phyloP scores from a whole-genome alignment of 2,888 invertebrate species.

The Phengaris arion region DNA sequence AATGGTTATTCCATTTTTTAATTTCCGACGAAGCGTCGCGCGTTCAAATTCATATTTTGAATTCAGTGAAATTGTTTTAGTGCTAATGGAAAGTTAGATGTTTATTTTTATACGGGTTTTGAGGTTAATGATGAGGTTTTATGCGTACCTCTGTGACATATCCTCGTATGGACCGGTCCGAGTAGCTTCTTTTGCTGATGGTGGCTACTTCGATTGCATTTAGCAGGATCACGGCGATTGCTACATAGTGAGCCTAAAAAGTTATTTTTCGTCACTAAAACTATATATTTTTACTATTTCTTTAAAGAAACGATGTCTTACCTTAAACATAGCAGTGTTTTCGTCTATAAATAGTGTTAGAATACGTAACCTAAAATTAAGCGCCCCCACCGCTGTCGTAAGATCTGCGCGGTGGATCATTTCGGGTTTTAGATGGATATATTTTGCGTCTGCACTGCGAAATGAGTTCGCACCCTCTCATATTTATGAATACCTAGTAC shows the following conservation, averaged over 20 bases:
- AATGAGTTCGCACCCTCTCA: conserved; percentile 1
- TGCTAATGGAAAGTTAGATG: conserved; percentile 10
- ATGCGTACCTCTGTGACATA: conserved; percentile 88
- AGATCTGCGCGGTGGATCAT: conserved; percentile 33
- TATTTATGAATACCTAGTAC: neutral
- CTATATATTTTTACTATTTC: conserved; percentile 36
- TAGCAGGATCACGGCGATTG: conserved; percentile 59
- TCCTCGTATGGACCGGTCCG: conserved; percentile 89
- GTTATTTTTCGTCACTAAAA: conserved; percentile 33
- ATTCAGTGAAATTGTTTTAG: conserved; percentile 8
- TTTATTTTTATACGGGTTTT: conserved; percentile 22
- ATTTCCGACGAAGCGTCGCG: neutral
- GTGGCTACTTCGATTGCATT: conserved; percentile 59
- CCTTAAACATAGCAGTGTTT: conserved; percentile 70
- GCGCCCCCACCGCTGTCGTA: conserved; percentile 9
- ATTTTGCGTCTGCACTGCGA: neutral
- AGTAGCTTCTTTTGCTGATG: conserved; percentile 84
- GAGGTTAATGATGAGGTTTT: conserved; percentile 22
- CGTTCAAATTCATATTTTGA: conserved; percentile 4
- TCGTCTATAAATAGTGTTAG: conserved; percentile 47
- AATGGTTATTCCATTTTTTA: conserved; percentile 22
- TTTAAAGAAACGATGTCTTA: conserved; percentile 44
- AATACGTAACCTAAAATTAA: conserved; percentile 25
- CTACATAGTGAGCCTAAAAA: conserved; percentile 35
- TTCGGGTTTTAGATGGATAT: conserved; percentile 8